Evolutionary conservation across 1,140 invertebrate genomes (phyloP), one percentile per base, ranked within the genome.

Genomic region (Meloidogyne chitwoodi): DNA sequence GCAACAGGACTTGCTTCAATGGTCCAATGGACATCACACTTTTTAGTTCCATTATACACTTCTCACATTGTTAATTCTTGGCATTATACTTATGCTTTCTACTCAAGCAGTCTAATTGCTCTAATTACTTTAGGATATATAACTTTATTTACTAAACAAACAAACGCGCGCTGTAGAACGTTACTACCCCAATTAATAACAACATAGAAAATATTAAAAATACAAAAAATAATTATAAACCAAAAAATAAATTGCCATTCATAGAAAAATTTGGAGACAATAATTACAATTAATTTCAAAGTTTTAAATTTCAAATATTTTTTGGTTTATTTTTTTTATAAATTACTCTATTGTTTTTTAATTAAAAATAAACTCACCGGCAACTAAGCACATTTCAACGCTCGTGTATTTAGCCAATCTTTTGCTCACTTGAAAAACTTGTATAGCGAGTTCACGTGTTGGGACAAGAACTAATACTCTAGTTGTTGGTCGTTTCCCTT

Each of bases 381-480:
- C 88, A 69, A 89, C 87, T n/a, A 90, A 79, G 62, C 87, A 88
- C 24, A 89, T 85, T 71, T 89, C 87, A 62, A 90, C 72, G n/a
- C 79, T 91, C 6, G 93, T 95, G 86, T 93, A 95, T 87, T 97
- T 94, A 10, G 93, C 90, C 1, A 98, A 88, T 85, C 97, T 93
- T 85, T 92, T 92, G 8, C 93, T 92, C 88, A 90, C 89, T 76
- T 88, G 85, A 81, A 90, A 87, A 24, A 91, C 90, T 90, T 96
- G 94, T 26, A 86, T 86, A 22, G 84, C 84, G 79, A 99, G 89
- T 89, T 99, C 96, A 89, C 96, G 90, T 0, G 96, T 99, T 2
- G 96, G 96, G 16, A 98, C 94, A 1, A 99, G 88, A 22, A 98
- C 93, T 14, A 98, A 89, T 11, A 98, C 96, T 79, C 94, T 88